Evolutionary conservation across 2,797 vertebrate genomes (phyloP).

Genomic region (Tragelaphus oryx): DNA sequence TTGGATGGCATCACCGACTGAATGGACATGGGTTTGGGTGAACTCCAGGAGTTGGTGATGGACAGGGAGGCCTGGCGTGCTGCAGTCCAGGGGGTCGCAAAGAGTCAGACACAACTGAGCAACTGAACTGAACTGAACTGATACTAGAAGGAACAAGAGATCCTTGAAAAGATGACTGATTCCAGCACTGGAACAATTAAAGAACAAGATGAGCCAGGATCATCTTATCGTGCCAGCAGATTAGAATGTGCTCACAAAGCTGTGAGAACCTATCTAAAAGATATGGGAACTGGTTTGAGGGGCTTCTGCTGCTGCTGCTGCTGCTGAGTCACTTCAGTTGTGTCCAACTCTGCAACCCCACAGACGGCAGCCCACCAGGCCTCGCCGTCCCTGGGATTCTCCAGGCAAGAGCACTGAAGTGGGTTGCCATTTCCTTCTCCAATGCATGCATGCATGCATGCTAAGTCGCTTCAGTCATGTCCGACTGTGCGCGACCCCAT

Average conservation of each 20-base stretch:
- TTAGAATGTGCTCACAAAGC: neutral
- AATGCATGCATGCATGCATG: too few species aligned
- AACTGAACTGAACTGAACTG: neutral
- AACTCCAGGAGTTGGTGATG: rapidly evolving
- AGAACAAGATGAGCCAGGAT: neutral
- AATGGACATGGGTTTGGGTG: neutral
- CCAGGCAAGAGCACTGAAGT: neutral
- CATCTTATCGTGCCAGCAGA: neutral
- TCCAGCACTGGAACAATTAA: neutral
- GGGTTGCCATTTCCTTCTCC: too few species aligned
- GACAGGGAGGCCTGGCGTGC: neutral
- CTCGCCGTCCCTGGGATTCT: neutral
- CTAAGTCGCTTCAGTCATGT: too few species aligned
- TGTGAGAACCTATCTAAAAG: neutral
- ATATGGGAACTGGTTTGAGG: neutral
- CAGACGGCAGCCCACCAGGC: neutral
- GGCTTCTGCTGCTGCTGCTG: neutral
- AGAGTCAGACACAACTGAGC: rapidly evolving
- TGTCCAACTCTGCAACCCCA: neutral
- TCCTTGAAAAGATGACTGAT: neutral
- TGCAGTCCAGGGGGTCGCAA: neutral
- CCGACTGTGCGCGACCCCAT: too few species aligned
- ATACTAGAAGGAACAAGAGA: neutral
- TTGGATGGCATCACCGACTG: rapidly evolving
- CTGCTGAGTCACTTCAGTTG: rapidly evolving